A percentile compares a stretch with the other conserved stretches of the same genome.
phyloP scores from a whole-genome alignment of 2,113 vertebrate genomes.

The Bucco capensis region DNA sequence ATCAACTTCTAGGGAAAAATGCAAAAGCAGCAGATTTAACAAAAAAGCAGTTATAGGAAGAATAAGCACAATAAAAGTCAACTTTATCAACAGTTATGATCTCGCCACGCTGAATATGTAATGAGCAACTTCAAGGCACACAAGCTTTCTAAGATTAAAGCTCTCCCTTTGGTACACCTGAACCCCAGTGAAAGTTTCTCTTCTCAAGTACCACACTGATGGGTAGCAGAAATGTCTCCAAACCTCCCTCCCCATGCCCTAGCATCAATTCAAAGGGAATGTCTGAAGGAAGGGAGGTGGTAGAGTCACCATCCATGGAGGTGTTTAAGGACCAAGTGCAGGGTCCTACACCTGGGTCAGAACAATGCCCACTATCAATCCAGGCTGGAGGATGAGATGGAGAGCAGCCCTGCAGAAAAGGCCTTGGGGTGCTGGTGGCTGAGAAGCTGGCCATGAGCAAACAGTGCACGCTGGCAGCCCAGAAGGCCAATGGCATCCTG shows the following conservation, averaged over 20 bases:
- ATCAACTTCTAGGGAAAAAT: not conserved
- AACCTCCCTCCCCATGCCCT: accelerated
- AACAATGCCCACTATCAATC: too few species aligned
- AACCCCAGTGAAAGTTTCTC: not conserved
- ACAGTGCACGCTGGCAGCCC: too few species aligned
- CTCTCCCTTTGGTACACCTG: not conserved
- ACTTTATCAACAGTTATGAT: not conserved
- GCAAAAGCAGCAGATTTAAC: not conserved
- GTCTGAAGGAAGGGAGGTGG: not conserved
- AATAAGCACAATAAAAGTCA: not conserved
- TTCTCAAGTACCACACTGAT: not conserved
- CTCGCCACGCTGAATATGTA: not conserved
- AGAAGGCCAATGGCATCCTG: too few species aligned
- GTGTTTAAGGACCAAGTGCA: too few species aligned
- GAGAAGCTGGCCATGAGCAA: too few species aligned
- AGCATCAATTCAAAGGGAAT: accelerated
- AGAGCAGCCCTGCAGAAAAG: too few species aligned
- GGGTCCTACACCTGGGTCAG: too few species aligned
- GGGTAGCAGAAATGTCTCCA: not conserved
- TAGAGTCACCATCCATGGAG: too few species aligned
- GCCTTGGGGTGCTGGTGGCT: too few species aligned
- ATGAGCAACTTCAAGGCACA: not conserved
- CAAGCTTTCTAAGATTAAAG: not conserved
- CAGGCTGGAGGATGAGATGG: too few species aligned
- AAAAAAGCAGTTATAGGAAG: not conserved